A percentile compares a stretch with the other conserved stretches of the same genome.
Evolutionary conservation across 2,888 invertebrate genomes (phyloP).

Genomic region (Eupithecia tripunctaria): DNA sequence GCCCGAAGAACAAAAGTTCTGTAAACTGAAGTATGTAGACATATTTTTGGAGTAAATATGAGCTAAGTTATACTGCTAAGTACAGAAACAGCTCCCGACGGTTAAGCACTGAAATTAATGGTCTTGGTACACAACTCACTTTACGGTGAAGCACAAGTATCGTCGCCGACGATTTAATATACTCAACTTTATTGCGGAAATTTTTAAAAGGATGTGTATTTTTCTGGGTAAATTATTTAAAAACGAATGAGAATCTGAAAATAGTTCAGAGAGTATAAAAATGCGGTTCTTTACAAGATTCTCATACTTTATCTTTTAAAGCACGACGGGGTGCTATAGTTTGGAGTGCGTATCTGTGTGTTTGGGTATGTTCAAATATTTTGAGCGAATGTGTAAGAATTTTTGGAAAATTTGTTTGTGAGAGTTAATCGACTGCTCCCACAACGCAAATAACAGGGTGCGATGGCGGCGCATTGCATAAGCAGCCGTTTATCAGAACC

Average conservation of each 20-base stretch:
- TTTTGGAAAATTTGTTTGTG: background rate
- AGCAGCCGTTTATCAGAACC: too few species aligned
- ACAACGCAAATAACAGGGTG: too few species aligned
- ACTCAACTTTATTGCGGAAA: conserved; percentile 5
- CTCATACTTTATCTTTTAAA: background rate
- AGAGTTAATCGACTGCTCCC: too few species aligned
- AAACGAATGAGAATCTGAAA: background rate
- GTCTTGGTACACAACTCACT: conserved; percentile 2
- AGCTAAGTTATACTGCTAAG: conserved; percentile 17
- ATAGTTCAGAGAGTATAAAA: background rate
- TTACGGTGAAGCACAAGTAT: background rate
- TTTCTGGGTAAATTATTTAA: background rate
- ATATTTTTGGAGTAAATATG: conserved; percentile 4
- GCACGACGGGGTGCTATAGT: background rate
- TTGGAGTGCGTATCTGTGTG: background rate
- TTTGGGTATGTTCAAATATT: background rate
- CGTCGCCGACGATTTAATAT: background rate
- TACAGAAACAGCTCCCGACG: conserved; percentile 38
- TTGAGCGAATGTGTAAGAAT: background rate
- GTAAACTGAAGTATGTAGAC: background rate
- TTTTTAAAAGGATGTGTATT: background rate
- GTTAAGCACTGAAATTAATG: conserved; percentile 40
- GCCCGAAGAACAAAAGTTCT: background rate
- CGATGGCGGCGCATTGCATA: too few species aligned
- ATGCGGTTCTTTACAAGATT: background rate